Conservation (phyloP, 2,113 vertebrate genomes). For the Pachyramphus minor region DNA sequence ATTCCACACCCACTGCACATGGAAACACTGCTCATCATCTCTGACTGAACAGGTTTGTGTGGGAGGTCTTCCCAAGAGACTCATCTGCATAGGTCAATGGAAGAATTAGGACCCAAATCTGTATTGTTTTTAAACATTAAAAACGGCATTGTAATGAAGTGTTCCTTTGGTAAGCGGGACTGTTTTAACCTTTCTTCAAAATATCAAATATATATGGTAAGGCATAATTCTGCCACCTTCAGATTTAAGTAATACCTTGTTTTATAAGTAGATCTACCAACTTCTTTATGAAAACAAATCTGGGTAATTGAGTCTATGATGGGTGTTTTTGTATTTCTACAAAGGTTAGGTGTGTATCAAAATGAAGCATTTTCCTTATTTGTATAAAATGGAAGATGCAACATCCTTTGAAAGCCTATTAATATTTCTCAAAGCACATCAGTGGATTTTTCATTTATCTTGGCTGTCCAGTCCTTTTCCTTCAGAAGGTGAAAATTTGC, state of each 20-base stretch:
- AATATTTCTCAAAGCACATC: not conserved
- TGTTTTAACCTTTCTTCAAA: not conserved
- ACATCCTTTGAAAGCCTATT: not conserved
- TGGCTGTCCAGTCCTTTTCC: not conserved
- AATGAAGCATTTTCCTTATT: not conserved
- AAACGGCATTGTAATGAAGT: not conserved
- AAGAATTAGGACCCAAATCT: not conserved
- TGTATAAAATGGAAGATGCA: conserved; percentile 25
- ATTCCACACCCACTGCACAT: rapidly evolving
- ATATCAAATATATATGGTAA: not conserved
- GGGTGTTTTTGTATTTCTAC: conserved; percentile 37
- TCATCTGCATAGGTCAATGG: not conserved
- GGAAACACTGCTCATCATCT: not conserved
- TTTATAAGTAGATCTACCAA: rapidly evolving
- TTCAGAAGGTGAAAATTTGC: not conserved
- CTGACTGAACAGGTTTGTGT: not conserved
- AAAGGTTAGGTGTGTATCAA: not conserved
- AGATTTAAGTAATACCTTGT: not conserved
- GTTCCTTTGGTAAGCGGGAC: not conserved
- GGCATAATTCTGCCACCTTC: not conserved
- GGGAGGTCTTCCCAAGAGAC: not conserved
- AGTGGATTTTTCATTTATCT: not conserved
- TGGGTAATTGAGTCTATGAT: not conserved
- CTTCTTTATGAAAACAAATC: not conserved
- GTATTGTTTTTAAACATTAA: not conserved